These are phyloP conservation scores for Lordiphosa stackelbergi DNA, from an alignment of 1,140 invertebrate genomes.

Conservation along the genomic window DNA sequence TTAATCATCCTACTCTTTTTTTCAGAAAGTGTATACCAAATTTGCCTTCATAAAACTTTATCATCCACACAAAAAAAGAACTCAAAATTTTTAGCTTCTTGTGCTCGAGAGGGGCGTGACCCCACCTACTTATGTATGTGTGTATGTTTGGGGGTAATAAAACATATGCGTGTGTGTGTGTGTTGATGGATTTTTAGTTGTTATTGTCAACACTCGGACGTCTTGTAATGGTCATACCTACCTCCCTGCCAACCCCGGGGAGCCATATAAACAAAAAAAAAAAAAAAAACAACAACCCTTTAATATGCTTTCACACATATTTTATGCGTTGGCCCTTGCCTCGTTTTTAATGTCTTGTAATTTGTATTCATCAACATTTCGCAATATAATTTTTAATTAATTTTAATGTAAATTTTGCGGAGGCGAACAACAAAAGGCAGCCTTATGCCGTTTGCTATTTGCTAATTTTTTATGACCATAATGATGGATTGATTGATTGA, in stretches of 20 bases:
- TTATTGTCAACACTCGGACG: slow-evolving; percentile 14
- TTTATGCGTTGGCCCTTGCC: slow-evolving; percentile 5
- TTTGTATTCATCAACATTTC: slow-evolving; percentile 41
- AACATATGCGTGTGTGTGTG: neutral
- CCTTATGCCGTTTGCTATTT: slow-evolving; percentile 39
- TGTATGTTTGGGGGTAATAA: neutral
- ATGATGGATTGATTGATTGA: slow-evolving; percentile 66
- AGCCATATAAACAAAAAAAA: neutral
- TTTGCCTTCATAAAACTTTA: no score
- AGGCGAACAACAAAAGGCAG: slow-evolving; percentile 24
- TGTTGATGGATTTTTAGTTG: slow-evolving; percentile 36
- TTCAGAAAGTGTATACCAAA: no score
- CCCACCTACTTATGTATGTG: no score
- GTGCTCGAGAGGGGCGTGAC: no score
- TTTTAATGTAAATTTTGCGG: slow-evolving; percentile 55
- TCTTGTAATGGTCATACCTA: slow-evolving; percentile 24
- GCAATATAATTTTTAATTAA: slow-evolving; percentile 42
- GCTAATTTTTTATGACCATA: slow-evolving; percentile 67
- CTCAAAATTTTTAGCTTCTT: no score
- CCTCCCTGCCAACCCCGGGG: slow-evolving; percentile 10
- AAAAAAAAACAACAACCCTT: slow-evolving; percentile 2
- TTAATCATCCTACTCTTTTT: no score
- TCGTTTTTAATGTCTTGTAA: slow-evolving; percentile 18
- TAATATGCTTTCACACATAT: slow-evolving; percentile 26
- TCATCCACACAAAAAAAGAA: no score